Evolutionary conservation across 1,140 invertebrate species (phyloP).

Genomic region (Drosophila setifemur): DNA sequence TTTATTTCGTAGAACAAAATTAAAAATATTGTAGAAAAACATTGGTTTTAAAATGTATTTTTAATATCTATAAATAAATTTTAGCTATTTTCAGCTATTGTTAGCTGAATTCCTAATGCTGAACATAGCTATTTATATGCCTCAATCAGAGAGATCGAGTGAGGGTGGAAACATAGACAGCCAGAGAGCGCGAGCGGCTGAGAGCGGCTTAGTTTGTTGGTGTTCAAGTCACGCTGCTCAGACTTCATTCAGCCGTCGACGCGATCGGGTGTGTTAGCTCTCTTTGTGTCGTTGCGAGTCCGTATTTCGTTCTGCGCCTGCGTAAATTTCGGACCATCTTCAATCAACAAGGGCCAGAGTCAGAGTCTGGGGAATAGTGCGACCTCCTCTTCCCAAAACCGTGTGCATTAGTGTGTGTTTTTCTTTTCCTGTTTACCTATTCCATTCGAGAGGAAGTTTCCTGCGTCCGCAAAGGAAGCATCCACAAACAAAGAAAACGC

Average conservation of each 20-base stretch:
- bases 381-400: neutral
- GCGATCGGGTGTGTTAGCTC: constrained; percentile 13
- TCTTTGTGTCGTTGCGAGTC: neutral
- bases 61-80: too few relatives aligned
- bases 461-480: constrained; percentile 29
- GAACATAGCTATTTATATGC: neutral
- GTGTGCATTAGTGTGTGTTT: constrained; percentile 20
- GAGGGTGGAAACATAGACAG: neutral
- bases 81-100: too few relatives aligned
- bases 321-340: constrained; percentile 42
- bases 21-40: too few relatives aligned
- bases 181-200: neutral
- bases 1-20: too few relatives aligned
- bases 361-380: neutral
- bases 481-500: constrained; percentile 51
- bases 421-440: constrained; percentile 36
- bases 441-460: constrained; percentile 58
- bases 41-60: too few relatives aligned
- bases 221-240: constrained; percentile 29
- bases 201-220: constrained; percentile 19
- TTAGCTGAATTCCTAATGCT: too few relatives aligned
- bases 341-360: neutral
- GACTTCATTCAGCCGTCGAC: constrained; percentile 48
- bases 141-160: neutral
- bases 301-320: constrained; percentile 40